These are phyloP conservation scores for Yponomeuta cagnagella DNA, from an alignment of 2,888 invertebrate species.

Conservation along the genomic window DNA sequence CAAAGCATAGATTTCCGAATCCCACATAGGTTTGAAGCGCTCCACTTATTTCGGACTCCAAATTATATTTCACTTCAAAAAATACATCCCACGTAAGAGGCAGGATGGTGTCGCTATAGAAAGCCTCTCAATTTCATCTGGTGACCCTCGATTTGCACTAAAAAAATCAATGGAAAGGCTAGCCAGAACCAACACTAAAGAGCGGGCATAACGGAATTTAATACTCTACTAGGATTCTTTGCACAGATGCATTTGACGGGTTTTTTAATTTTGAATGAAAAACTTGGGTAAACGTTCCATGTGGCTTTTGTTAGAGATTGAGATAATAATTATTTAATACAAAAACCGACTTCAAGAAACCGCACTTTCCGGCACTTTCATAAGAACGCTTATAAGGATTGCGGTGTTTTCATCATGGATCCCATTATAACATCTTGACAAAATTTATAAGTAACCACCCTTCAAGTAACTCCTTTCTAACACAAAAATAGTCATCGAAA, in stretches of 20 bases:
- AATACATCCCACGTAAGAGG: background rate
- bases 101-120: background rate
- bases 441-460: too few species aligned
- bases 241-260: conserved; percentile 9
- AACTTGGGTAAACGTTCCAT: background rate
- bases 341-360: too few species aligned
- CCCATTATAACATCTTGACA: too few species aligned
- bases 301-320: background rate
- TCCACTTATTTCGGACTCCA: background rate
- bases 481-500: too few species aligned
- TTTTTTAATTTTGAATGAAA: background rate
- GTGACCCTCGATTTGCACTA: background rate
- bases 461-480: too few species aligned
- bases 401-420: too few species aligned
- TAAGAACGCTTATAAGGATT: too few species aligned
- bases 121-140: background rate
- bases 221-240: background rate
- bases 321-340: background rate
- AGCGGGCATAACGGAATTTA: background rate
- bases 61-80: background rate
- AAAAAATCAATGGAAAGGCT: background rate
- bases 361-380: too few species aligned
- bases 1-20: too few species aligned
- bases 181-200: background rate
- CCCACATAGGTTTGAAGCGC: background rate